Base-by-base conservation (phyloP, 2,113 vertebrate species). In the Emberiza fucata region DNA sequence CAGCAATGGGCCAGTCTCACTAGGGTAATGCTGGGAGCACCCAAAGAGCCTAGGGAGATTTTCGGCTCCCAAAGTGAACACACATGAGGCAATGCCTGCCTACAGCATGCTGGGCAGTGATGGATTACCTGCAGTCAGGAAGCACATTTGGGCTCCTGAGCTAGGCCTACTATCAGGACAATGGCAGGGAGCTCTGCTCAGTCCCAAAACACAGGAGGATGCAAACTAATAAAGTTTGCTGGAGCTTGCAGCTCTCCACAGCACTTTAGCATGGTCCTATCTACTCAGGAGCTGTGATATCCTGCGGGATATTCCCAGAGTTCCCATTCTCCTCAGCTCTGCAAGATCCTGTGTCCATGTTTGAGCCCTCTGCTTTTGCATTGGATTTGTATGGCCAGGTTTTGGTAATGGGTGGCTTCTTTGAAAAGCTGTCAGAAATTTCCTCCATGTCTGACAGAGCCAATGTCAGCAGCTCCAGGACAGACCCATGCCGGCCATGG, bases 401-500 rank as follows among this genome's bases (percentile, higher is more conserved):
- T 81, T 93, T 72, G 40, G 24, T 19, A 35, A 27, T 22, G 9
- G 5, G 24, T 15, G 28, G 8, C 18, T 90, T 60, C 40, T 66
- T 24, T 48, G 71, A 21, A 47, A 66, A 86, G 11, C 24, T 81
- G 24, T 15, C 9, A 22, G 42, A 61, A 48, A 7, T 33, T 40
- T 40, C 18, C 24, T 25, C 17, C 2, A 0, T 33, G 50, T 59
- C 16, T 5, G 3, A 54, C 8, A 53, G 23, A 70, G 20, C 8
- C 22, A 19, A 8, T 12, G 35, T 29, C n/a, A 81, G n/a, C 14
- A 0, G 16, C 47, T 50, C 64, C 33, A 56, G 21, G 33, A 44
- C 0, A 0, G 65, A 56, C 14, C 20, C 0, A 0, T 0, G 0
- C 29, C 14, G 28, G 27, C n/a, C 11, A 9, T 9, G 11, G 37